Base-by-base conservation (phyloP, 2,113 vertebrate species). In the Rousettus leschenaultii region DNA sequence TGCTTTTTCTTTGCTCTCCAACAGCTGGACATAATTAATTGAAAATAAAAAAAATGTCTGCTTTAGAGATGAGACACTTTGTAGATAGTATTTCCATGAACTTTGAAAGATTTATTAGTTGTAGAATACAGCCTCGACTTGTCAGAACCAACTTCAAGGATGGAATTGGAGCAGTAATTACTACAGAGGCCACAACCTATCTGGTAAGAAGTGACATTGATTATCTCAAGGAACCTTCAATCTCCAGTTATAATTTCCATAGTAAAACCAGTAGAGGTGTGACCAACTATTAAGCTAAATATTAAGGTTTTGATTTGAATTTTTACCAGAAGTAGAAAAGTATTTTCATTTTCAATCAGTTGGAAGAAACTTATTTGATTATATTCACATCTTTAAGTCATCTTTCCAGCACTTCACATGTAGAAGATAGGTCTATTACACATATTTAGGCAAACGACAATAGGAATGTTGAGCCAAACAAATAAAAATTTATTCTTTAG, bases 21-120 rank as follows among this genome's bases (percentile, higher is more conserved):
- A 70, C 35, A 91, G 74, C 89, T 97, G 96, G 85, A 97, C 68
- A 78, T 78, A 91, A 97, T 96, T 97, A 94, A 96, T 79, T 48
- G 82, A 61, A 85, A 95, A 95, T 89, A 45, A 90, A 96, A 89
- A 86, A 53, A 63, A 12, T 53, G 18, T 63, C 70, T 68, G 80
- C 35, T 71, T 95, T 89, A 48, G 88, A 68, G 87, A 79, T 35
- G 92, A 95, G 71, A 82, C 2, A 6, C 24, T 89, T 66, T 75
- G 19, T 71, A 70, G n/a, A 89, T 84, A 70, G 43, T 61, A 43
- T 95, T 97, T 96, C 57, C 87, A 80, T 53, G 53, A 95, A 71
- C 84, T 79, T 38, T 48, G 70, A 24, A 91, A 71, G 70, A 92
- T 90, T 93, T 95, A 92, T 84, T 84, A 66, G 70, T 53, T 92